A percentile compares a stretch with the other conserved stretches of the same genome.
phyloP scores from a whole-genome alignment of 2,888 invertebrate genomes.

The Apocheima hispidaria region DNA sequence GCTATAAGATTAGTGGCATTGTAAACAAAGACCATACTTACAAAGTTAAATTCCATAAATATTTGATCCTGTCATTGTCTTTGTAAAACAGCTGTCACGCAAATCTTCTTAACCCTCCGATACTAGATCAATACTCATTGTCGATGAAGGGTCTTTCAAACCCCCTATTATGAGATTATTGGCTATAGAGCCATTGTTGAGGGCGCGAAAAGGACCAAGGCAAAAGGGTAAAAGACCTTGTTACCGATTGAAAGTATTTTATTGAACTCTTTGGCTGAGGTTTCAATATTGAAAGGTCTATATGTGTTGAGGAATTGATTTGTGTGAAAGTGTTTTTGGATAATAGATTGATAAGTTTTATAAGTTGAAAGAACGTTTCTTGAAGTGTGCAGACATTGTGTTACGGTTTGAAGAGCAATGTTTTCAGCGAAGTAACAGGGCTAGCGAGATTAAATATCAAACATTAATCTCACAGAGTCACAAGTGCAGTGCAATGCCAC shows the following conservation, averaged over 20 bases:
- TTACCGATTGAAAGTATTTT: slow-evolving; percentile 56
- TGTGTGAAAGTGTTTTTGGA: slow-evolving; percentile 22
- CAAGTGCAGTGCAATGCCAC: too few relatives aligned
- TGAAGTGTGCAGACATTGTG: too few relatives aligned
- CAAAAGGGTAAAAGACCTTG: slow-evolving; percentile 61
- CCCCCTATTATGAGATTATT: slow-evolving; percentile 82
- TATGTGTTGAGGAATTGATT: slow-evolving; percentile 16
- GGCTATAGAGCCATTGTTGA: slow-evolving; percentile 80
- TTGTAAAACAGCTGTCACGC: slow-evolving; percentile 44
- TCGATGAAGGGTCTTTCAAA: slow-evolving; percentile 55
- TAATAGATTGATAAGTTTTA: slow-evolving; percentile 17
- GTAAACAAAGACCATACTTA: too few relatives aligned
- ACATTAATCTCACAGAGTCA: too few relatives aligned
- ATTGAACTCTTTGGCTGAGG: slow-evolving; percentile 26
- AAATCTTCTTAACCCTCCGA: slow-evolving; percentile 69
- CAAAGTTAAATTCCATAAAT: neutral
- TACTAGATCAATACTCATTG: slow-evolving; percentile 57
- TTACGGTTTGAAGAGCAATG: too few relatives aligned
- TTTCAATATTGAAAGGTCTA: slow-evolving; percentile 16
- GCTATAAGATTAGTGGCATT: neutral
- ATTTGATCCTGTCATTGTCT: slow-evolving; percentile 22
- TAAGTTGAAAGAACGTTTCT: neutral
- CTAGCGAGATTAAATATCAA: too few relatives aligned
- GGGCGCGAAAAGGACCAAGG: slow-evolving; percentile 65
- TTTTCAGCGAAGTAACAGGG: too few relatives aligned